These are phyloP conservation scores for Mechanitis mazaeus DNA, from an alignment of 2,888 invertebrate species.

Conservation along the genomic window DNA sequence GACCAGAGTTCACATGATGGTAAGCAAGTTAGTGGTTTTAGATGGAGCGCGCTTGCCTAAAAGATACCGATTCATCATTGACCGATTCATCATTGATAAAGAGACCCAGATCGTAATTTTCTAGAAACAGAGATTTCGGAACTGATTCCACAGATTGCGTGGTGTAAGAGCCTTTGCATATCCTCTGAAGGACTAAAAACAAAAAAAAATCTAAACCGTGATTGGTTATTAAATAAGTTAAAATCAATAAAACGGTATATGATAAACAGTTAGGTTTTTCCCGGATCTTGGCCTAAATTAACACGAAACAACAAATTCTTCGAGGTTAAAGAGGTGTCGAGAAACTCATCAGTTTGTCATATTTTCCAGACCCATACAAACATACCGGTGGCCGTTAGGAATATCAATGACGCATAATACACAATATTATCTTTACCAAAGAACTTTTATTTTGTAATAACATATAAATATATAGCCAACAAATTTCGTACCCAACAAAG, in stretches of 20 bases:
- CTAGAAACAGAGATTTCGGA: too few species aligned
- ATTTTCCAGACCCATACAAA: constrained; percentile 26
- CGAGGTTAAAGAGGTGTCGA: constrained; percentile 14
- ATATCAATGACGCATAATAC: constrained; percentile 24
- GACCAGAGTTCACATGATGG: too few species aligned
- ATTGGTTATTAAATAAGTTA: not conserved
- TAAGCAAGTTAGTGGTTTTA: too few species aligned
- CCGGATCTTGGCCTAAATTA: constrained; percentile 14
- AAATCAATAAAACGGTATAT: constrained; percentile 1
- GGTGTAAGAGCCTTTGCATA: too few species aligned
- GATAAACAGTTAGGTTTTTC: not conserved
- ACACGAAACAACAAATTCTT: constrained; percentile 15
- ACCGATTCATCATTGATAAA: too few species aligned
- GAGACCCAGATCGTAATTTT: too few species aligned
- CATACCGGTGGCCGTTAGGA: constrained; percentile 23
- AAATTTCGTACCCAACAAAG: not conserved
- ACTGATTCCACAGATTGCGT: too few species aligned
- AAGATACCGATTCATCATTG: too few species aligned
- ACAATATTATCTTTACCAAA: constrained; percentile 10
- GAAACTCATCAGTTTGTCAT: constrained; percentile 18
- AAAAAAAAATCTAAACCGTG: too few species aligned
- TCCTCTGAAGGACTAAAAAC: too few species aligned
- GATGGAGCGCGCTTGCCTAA: too few species aligned
- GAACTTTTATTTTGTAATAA: constrained; percentile 15
- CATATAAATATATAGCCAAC: constrained; percentile 12